Evolutionary conservation across 1,140 invertebrate species (phyloP).

Genomic region (Meloidogyne floridensis): DNA sequence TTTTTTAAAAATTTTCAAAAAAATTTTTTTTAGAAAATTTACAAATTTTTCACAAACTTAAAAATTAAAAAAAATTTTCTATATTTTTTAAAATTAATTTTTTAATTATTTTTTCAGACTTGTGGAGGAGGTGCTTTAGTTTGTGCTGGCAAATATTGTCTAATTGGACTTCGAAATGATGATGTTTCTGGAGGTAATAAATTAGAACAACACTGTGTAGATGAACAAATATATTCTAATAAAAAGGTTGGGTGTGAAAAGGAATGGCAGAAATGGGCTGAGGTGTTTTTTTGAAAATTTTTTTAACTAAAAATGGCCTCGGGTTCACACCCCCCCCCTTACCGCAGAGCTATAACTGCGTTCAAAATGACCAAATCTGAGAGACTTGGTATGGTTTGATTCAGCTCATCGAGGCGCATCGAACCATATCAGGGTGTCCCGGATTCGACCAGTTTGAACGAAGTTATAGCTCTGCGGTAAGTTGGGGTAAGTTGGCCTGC

Average conservation of each 20-base stretch:
- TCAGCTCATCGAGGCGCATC: no score
- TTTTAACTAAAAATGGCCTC: not conserved
- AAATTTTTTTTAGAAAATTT: no score
- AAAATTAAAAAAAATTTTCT: not conserved
- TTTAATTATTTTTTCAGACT: constrained; percentile 8
- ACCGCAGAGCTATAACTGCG: no score
- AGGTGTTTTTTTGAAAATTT: constrained; percentile 8
- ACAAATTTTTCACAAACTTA: no score
- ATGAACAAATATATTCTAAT: not conserved
- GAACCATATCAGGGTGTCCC: no score
- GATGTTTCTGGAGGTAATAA: constrained; percentile 5
- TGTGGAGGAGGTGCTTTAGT: constrained; percentile 27
- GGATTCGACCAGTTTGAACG: no score
- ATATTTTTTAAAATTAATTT: not conserved
- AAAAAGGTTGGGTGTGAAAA: constrained; percentile 4
- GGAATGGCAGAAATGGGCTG: constrained; percentile 27
- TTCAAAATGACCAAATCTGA: no score
- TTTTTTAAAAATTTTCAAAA: no score
- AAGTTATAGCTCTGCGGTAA: no score
- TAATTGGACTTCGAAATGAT: constrained; percentile 18
- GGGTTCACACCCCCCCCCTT: no score
- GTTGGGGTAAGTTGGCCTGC: no score
- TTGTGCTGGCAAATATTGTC: constrained; percentile 22
- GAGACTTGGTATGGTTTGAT: no score
- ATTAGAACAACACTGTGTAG: constrained; percentile 21